Percentiles rank a stretch among this genome's conserved stretches.
Evolutionary conservation across 2,797 vertebrate genomes (phyloP).

Genomic region (Delichon dasypus): DNA sequence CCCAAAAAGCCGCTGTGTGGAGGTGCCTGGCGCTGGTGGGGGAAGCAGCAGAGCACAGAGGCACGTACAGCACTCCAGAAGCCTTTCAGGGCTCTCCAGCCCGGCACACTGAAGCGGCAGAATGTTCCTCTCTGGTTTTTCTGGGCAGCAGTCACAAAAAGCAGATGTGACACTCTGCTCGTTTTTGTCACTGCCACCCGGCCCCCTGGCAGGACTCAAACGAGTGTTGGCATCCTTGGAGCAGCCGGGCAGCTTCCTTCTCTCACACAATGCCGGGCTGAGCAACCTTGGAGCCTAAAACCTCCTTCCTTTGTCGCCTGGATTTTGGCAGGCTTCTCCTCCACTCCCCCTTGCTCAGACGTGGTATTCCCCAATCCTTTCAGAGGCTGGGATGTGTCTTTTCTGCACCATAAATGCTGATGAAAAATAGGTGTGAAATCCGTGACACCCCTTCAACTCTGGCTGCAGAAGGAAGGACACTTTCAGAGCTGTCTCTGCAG

Average conservation of each 20-base stretch:
- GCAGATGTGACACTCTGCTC: constrained; percentile 25
- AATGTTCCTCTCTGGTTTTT: background rate
- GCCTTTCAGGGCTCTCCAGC: background rate
- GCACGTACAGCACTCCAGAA: rapidly evolving
- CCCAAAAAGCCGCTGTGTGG: background rate
- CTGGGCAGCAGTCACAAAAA: background rate
- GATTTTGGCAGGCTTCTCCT: background rate
- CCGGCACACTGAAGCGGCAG: background rate
- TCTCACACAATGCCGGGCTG: background rate
- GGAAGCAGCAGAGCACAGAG: background rate
- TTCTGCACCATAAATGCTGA: background rate
- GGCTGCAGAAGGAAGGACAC: background rate
- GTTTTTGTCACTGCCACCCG: constrained; percentile 32
- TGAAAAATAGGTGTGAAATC: background rate
- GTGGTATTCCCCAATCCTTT: background rate
- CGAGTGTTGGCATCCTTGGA: background rate
- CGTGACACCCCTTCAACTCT: background rate
- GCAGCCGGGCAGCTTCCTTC: constrained; percentile 19
- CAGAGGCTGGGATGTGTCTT: background rate
- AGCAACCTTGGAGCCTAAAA: background rate
- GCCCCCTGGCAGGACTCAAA: constrained; percentile 11
- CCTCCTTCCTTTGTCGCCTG: background rate
- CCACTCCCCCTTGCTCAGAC: background rate
- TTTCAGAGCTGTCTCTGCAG: background rate
- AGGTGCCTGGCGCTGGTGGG: background rate